Evolutionary conservation across 2,113 vertebrate species (phyloP), one percentile per base, ranked within the genome.

Genomic region (Eurystomus gularis): DNA sequence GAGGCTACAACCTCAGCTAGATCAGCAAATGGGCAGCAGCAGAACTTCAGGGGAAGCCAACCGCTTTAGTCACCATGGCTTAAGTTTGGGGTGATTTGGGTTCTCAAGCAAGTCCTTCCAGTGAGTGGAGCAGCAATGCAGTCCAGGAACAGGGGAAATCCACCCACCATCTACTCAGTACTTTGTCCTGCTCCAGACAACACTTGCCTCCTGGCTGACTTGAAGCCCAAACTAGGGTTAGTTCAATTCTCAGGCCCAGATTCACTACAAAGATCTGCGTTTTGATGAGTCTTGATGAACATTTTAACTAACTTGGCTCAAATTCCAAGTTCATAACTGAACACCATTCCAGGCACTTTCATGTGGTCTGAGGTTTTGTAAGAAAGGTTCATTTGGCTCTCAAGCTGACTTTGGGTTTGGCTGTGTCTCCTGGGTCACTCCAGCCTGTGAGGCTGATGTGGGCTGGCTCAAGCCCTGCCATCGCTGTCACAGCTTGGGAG

Each of bases 351-450:
- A 29, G 46, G 86, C 44, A 0, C 92, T 94, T 96, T 97, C 77
- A 93, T 96, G 96, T 91, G 96, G 95, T 49, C 94, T 97, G 96
- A 95, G 96, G 96, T 94, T 96, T 96, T 92, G 95, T 94, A 94
- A 84, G 92, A 94, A 96, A 97, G 86, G 92, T 89, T 95, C 73
- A 31, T 64, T 89, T 92, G 78, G 94, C 94, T 92, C 83, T 71
- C 0, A 3, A 55, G 83, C 3, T 79, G 86, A 4, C 65, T 94
- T 68, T 48, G 95, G 96, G 80, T 92, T 96, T 97, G 96, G 92
- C 96, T 65, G 70, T 6, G 9, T 39, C 80, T 82, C 52, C 86
- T 21, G 78, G 94, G 94, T 81, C 93, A 83, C 73, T 86, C 3
- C 72, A 88, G 92, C 90, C 95, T 46, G 37, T 0, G 0, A 84